Percentiles rank a stretch among this genome's conserved stretches.
Evolutionary conservation across 1,140 invertebrate genomes (phyloP).

Genomic region (Hylaeus volcanicus): DNA sequence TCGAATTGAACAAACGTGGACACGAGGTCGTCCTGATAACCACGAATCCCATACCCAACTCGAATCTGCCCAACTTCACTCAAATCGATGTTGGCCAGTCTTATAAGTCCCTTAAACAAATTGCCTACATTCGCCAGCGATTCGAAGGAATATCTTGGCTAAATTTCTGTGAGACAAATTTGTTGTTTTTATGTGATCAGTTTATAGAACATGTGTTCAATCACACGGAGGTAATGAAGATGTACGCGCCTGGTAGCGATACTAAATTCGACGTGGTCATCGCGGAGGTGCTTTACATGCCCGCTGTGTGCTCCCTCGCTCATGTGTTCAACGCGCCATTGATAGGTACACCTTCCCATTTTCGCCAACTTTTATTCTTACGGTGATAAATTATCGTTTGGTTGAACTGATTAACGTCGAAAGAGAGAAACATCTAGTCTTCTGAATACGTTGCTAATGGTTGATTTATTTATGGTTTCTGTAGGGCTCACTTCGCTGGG

Average conservation of each 20-base stretch:
- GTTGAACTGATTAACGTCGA: too few species aligned
- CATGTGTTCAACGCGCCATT: constrained; percentile 60
- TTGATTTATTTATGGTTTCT: too few species aligned
- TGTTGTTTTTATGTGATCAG: too few species aligned
- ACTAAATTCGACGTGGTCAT: constrained; percentile 65
- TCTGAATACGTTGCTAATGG: too few species aligned
- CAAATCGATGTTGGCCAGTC: constrained; percentile 50
- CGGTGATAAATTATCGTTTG: too few species aligned
- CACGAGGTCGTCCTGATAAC: constrained; percentile 74
- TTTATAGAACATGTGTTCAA: constrained; percentile 27
- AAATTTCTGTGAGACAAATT: too few species aligned
- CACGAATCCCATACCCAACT: constrained; percentile 69
- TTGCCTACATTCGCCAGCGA: background rate
- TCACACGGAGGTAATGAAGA: constrained; percentile 46
- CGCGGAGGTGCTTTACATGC: constrained; percentile 25
- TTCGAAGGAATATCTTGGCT: background rate
- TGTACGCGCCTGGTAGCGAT: constrained; percentile 52
- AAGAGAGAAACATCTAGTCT: too few species aligned
- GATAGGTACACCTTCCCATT: constrained; percentile 50
- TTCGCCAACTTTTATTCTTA: too few species aligned
- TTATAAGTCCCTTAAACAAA: background rate
- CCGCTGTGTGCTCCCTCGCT: constrained; percentile 38
- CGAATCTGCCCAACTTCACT: constrained; percentile 58
- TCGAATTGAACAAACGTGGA: constrained; percentile 71
- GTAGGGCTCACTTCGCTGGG: constrained; percentile 14